Percentiles rank a stretch among this genome's conserved stretches.
These are phyloP conservation scores for Chalcis sispes DNA, from an alignment of 2,888 invertebrate genomes.

Conservation along the genomic window DNA sequence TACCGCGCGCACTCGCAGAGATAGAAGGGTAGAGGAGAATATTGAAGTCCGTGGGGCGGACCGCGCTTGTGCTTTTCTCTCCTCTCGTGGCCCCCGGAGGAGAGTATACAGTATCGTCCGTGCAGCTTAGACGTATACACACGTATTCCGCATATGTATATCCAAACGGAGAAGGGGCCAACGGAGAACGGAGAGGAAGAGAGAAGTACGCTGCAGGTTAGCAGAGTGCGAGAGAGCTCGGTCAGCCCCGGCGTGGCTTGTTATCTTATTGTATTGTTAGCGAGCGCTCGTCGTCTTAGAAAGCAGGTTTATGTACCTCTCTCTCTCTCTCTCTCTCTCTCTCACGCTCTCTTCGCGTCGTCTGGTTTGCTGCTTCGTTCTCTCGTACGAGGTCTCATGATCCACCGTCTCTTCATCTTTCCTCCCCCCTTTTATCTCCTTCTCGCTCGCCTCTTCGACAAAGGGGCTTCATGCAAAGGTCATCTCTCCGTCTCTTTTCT, in stretches of 20 bases:
- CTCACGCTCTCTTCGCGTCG: conserved; percentile 52
- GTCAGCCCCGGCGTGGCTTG: conserved; percentile 61
- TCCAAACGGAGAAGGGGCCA: not conserved
- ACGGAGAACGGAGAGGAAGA: not conserved
- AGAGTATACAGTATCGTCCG: too few species aligned
- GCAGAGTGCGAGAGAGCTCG: conserved; percentile 21
- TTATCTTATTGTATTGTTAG: conserved; percentile 72
- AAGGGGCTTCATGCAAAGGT: conserved; percentile 53
- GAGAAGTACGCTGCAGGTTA: conserved; percentile 13
- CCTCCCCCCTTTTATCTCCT: conserved; percentile 38
- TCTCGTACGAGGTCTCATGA: conserved; percentile 55
- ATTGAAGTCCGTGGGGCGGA: not conserved
- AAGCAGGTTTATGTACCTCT: conserved; percentile 56
- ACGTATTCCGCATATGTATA: conserved; percentile 2
- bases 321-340: conserved; percentile 41
- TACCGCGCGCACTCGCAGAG: conserved; percentile 4
- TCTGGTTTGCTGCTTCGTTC: conserved; percentile 55
- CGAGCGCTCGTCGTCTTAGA: conserved; percentile 65
- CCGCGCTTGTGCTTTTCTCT: too few species aligned
- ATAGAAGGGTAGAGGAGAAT: not conserved
- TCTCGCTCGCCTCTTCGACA: conserved; percentile 48
- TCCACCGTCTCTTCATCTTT: conserved; percentile 51
- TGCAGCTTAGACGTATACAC: too few species aligned
- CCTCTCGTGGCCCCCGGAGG: too few species aligned
- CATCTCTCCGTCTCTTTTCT: conserved; percentile 4